phyloP scores from a whole-genome alignment of 2,113 vertebrate species.

The Choloepus hoffmanni region DNA sequence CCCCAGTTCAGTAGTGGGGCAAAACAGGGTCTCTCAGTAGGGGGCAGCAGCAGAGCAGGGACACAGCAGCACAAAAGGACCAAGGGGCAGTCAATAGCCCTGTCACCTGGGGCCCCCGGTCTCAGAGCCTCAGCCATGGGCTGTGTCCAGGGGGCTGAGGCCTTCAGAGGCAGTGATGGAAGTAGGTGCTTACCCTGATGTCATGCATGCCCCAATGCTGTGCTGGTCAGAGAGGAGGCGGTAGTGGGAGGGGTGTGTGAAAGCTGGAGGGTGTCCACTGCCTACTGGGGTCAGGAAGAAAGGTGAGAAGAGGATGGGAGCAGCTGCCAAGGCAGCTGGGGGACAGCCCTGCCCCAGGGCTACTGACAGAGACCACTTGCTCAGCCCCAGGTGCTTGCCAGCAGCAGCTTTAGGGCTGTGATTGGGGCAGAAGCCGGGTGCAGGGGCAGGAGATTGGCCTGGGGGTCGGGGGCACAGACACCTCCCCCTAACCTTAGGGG shows the following conservation, averaged over 20 bases:
- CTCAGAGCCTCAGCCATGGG: not conserved
- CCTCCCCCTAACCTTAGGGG: not conserved
- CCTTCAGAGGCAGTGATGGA: not conserved
- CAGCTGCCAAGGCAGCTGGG: not conserved
- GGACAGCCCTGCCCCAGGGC: not conserved
- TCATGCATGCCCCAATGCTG: not conserved
- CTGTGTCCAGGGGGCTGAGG: not conserved
- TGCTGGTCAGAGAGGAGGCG: not conserved
- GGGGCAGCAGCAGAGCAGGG: slow-evolving; percentile 27
- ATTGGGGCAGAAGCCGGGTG: not conserved
- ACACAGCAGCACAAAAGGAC: slow-evolving; percentile 45
- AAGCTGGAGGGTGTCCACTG: not conserved
- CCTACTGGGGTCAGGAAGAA: not conserved
- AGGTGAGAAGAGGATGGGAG: not conserved
- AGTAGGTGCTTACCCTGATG: not conserved
- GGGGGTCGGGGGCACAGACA: not conserved
- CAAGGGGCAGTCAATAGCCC: not conserved
- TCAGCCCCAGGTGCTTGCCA: not conserved
- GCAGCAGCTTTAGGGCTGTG: not conserved
- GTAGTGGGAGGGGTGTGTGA: not conserved
- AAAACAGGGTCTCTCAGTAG: not conserved
- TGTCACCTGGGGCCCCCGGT: not conserved
- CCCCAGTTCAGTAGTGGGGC: not conserved
- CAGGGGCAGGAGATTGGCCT: not conserved
- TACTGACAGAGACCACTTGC: not conserved